Evolutionary conservation across 2,888 invertebrate species (phyloP), one percentile per base, ranked within the genome.

Genomic region (Chesias legatella): DNA sequence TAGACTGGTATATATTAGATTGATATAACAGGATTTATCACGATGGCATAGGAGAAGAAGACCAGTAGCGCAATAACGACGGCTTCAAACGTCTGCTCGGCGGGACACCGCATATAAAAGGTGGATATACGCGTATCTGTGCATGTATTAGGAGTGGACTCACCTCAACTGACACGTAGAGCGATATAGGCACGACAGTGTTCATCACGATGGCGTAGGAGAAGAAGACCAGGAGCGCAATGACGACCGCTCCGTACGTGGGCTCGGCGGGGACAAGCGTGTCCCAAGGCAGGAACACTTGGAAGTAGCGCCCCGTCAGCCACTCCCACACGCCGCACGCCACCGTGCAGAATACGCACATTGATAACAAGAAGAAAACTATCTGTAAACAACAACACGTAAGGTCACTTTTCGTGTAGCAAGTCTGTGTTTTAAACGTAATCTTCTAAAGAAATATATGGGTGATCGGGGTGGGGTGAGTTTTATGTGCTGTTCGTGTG

Each of bases 151-250:
- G 13, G 2, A 17, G 10, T 7, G 26, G 2, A 73, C 89, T 80
- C 59, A 95, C 98, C 93, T 98, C 95, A 66, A 95, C 95, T 73
- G 94, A 94, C 73, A 99, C 98, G 89, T 99, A 99, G 53, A 99
- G 92, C 66, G 98, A 99, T 81, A 99, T 99, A 88, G 99, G 99
- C 91, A 99, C 99, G 71, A 99, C 98, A 69, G 99, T 99, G 91
- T 99, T 99, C 84, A 99, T 92, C 66, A 99, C 97, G 83, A 99
- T 99, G 73, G 98, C 97, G 89, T 99, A 99, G 23, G 99, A 99
- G 91, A 99, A 98, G 92, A 99, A 99, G 57, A 98, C 97, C 58
- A 99, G 92, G 62, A 98, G 91, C 56, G 98, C 97, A 69, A 98
- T 98, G 63, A 98, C 94, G 54, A 96, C 94, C 58, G 97, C 94